Percentiles rank a stretch among this genome's conserved stretches.
Evolutionary conservation across 2,113 vertebrate species (phyloP).

Genomic region (Grammomys surdaster): DNA sequence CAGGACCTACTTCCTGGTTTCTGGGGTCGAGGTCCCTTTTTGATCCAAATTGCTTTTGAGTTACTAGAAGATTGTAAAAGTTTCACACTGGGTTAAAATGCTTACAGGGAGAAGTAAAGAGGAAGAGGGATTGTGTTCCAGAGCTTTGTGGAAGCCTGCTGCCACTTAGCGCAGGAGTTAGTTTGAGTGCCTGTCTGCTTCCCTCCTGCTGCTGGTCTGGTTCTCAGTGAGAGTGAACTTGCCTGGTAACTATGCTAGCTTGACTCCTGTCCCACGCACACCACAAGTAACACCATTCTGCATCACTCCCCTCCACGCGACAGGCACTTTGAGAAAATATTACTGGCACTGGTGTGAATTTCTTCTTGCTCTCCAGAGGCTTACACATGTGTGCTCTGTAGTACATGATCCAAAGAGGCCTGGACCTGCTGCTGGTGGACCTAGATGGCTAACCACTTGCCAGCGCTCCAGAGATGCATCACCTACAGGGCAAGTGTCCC

Average conservation of each 20-base stretch:
- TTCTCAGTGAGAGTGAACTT: neutral
- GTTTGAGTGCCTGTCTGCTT: neutral
- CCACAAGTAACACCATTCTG: fast-evolving
- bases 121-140: neutral
- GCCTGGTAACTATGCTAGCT: neutral
- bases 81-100: neutral
- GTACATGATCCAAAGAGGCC: neutral
- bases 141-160: neutral
- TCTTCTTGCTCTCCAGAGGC: neutral
- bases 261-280: too few relatives aligned
- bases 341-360: too few relatives aligned
- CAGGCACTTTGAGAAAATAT: neutral
- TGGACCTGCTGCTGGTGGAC: too few relatives aligned
- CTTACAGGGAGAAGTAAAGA: neutral
- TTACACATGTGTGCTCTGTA: neutral
- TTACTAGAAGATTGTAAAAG: neutral
- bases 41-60: neutral
- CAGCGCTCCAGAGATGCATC: neutral
- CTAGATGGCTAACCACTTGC: neutral
- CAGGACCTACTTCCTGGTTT: neutral
- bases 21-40: neutral
- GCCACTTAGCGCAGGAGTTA: fast-evolving
- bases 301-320: too few relatives aligned
- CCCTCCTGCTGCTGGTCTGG: fast-evolving
- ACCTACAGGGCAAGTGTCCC: fast-evolving